Evolutionary conservation across 2,113 vertebrate species (phyloP).

Genomic region (Oncorhynchus nerka): DNA sequence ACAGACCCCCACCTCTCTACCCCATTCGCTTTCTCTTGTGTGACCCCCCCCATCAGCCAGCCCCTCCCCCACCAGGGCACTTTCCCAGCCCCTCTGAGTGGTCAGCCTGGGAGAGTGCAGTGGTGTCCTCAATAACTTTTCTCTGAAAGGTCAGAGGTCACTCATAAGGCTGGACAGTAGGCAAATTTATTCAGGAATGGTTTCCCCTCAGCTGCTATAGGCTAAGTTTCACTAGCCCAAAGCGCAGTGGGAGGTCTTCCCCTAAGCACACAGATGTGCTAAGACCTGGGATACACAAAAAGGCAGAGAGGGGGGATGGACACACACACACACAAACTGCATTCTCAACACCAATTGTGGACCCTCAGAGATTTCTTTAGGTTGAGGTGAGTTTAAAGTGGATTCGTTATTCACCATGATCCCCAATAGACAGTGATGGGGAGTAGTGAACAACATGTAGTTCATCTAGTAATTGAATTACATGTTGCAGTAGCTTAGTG

Average conservation of each 20-base stretch:
- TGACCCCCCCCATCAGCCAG: slow-evolving; percentile 51
- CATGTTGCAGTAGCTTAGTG: too few species aligned
- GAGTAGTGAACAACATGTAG: too few species aligned
- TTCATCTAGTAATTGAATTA: too few species aligned
- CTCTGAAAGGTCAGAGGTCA: slow-evolving; percentile 64
- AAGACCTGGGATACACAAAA: slow-evolving; percentile 27
- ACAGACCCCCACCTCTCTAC: slow-evolving; percentile 40
- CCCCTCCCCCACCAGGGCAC: slow-evolving; percentile 61
- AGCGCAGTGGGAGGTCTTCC: slow-evolving; percentile 56
- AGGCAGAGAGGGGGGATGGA: neutral
- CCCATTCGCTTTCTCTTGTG: slow-evolving; percentile 21
- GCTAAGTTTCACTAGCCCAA: slow-evolving; percentile 7
- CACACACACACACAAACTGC: neutral
- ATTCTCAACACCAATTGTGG: neutral
- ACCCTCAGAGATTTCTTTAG: too few species aligned
- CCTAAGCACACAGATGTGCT: slow-evolving; percentile 40
- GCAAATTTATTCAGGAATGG: slow-evolving; percentile 64
- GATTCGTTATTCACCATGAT: too few species aligned
- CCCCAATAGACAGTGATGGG: too few species aligned
- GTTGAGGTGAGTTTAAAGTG: too few species aligned
- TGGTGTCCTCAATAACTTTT: slow-evolving; percentile 51
- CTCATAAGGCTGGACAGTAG: slow-evolving; percentile 59
- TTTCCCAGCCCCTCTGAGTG: slow-evolving; percentile 69
- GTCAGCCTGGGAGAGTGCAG: slow-evolving; percentile 44
- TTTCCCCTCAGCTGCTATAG: neutral